Conservation (phyloP, 1,140 invertebrate genomes). For the Bactericera cockerelli region DNA sequence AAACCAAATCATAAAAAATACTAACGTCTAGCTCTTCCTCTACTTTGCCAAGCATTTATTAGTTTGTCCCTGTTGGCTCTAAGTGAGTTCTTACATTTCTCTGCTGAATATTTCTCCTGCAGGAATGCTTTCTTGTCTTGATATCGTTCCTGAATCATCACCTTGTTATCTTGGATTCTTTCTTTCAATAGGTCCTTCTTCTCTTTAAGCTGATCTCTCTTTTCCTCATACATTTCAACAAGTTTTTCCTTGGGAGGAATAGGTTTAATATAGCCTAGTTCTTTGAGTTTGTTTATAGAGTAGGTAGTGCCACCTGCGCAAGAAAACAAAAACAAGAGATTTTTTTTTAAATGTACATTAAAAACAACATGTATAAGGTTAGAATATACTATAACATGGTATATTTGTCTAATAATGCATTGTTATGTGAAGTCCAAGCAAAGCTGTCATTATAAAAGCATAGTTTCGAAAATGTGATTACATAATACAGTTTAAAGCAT, state of each 20-base stretch:
- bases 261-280: not conserved
- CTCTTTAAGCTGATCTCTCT: not conserved
- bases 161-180: not conserved
- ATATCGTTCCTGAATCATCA: not conserved
- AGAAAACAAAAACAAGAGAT: too few relatives aligned
- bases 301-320: not conserved
- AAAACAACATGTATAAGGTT: too few relatives aligned
- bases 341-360: too few relatives aligned
- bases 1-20: too few relatives aligned
- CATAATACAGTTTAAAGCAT: too few relatives aligned
- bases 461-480: too few relatives aligned
- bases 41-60: not conserved
- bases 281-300: not conserved
- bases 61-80: not conserved
- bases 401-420: too few relatives aligned
- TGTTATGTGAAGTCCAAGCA: too few relatives aligned
- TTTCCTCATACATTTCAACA: not conserved
- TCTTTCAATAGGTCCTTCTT: not conserved
- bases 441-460: too few relatives aligned
- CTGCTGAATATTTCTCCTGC: not conserved
- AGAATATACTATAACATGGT: too few relatives aligned
- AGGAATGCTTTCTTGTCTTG: not conserved
- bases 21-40: too few relatives aligned
- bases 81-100: conserved; percentile 3
- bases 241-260: conserved; percentile 1